Conservation (phyloP, 2,888 invertebrate genomes). For the Helleia helle region DNA sequence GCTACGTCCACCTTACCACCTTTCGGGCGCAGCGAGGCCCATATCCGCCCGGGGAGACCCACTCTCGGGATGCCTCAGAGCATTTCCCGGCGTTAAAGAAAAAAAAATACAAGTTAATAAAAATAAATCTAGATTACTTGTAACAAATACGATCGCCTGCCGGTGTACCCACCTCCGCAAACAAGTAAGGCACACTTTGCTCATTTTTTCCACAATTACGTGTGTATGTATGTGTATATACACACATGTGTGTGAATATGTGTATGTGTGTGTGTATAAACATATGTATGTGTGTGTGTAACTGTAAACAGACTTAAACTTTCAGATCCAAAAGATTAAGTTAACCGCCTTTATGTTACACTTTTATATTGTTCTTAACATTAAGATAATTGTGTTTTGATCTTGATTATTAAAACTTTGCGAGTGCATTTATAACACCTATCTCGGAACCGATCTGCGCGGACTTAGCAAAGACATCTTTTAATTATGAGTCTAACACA, state of each 20-base stretch:
- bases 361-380: constrained; percentile 1
- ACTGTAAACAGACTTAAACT: constrained; percentile 30
- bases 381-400: background rate
- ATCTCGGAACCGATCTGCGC: no score
- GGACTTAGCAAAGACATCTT: no score
- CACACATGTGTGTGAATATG: constrained; percentile 19
- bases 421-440: no score
- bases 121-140: no score
- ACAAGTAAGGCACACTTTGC: constrained; percentile 70
- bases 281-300: constrained; percentile 24
- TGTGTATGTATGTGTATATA: constrained; percentile 27
- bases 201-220: constrained; percentile 67
- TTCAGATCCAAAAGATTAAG: constrained; percentile 23
- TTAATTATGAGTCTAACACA: no score
- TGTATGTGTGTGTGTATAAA: constrained; percentile 16
- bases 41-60: no score
- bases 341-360: background rate
- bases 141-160: constrained; percentile 16
- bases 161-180: constrained; percentile 43
- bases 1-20: no score
- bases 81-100: no score
- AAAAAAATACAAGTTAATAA: no score
- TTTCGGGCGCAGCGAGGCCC: no score
- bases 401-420: no score
- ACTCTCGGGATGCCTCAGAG: no score